Percentiles rank a stretch among this genome's conserved stretches.
Conservation (phyloP, 2,888 invertebrate species). For the Tipula helvola region DNA sequence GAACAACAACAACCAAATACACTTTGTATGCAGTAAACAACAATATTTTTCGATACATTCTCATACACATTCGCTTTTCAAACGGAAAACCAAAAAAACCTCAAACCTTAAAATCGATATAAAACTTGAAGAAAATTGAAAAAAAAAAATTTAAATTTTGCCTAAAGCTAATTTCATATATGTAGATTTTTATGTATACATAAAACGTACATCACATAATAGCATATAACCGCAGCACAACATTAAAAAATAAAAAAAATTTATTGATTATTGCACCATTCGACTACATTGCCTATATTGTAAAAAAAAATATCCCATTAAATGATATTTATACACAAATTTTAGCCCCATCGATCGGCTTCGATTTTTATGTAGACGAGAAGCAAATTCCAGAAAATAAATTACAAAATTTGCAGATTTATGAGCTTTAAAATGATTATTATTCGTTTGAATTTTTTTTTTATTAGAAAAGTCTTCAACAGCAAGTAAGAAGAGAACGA, state of each 20-base stretch:
- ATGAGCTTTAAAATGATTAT: background rate
- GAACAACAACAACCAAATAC: background rate
- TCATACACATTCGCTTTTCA: background rate
- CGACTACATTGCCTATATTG: background rate
- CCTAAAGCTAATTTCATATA: background rate
- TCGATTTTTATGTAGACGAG: background rate
- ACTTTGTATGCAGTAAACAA: background rate
- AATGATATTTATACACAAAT: background rate
- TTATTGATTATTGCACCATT: background rate
- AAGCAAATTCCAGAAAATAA: background rate
- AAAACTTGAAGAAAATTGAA: background rate
- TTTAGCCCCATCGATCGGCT: background rate
- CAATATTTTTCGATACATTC: background rate
- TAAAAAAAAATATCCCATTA: background rate
- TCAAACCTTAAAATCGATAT: background rate
- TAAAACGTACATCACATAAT: background rate
- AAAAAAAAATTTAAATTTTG: background rate
- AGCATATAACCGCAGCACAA: background rate
- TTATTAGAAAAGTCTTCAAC: background rate
- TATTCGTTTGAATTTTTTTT: background rate
- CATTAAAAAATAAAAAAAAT: background rate
- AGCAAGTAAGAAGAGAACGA: background rate
- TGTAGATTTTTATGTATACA: background rate
- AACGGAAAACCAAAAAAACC: background rate
- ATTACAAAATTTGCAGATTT: background rate